A percentile compares a stretch with the other conserved stretches of the same genome.
Evolutionary conservation across 2,888 invertebrate species (phyloP).

Genomic region (Fissipunctia ypsillon): DNA sequence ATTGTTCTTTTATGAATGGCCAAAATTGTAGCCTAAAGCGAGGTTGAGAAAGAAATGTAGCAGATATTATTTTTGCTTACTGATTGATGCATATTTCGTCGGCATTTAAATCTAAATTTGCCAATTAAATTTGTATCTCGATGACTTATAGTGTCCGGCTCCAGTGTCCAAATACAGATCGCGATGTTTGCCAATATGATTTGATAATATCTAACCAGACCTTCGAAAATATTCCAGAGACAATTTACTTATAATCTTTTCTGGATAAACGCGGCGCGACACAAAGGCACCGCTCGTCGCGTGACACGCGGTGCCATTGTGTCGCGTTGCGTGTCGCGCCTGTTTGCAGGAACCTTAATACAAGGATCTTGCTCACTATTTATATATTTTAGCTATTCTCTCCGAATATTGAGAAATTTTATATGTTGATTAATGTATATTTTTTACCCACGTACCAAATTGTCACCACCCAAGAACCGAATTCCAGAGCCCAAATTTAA

Average conservation of each 20-base stretch:
- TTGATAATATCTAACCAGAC: not conserved
- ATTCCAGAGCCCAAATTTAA: not conserved
- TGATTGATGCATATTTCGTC: conserved; percentile 6
- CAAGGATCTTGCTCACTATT: too few relatives aligned
- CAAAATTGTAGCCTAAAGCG: conserved; percentile 35
- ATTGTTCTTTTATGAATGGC: conserved; percentile 31
- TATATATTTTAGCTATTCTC: not conserved
- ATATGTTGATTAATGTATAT: too few relatives aligned
- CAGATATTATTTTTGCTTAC: not conserved
- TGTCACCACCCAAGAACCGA: not conserved
- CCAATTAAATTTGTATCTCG: conserved; percentile 5
- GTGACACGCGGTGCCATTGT: too few relatives aligned
- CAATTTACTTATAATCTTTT: not conserved
- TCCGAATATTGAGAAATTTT: not conserved
- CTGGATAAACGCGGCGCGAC: too few relatives aligned
- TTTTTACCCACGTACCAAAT: not conserved
- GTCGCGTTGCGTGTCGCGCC: too few relatives aligned
- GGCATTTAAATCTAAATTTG: conserved; percentile 15
- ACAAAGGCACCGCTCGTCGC: too few relatives aligned
- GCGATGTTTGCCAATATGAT: not conserved
- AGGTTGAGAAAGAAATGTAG: conserved; percentile 28
- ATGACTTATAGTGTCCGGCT: not conserved
- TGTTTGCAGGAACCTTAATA: too few relatives aligned
- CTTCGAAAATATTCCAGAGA: not conserved
- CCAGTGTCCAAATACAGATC: not conserved